Evolutionary conservation across 2,888 invertebrate species (phyloP), one percentile per base, ranked within the genome.

Genomic region (Heterodera filipjevi): DNA sequence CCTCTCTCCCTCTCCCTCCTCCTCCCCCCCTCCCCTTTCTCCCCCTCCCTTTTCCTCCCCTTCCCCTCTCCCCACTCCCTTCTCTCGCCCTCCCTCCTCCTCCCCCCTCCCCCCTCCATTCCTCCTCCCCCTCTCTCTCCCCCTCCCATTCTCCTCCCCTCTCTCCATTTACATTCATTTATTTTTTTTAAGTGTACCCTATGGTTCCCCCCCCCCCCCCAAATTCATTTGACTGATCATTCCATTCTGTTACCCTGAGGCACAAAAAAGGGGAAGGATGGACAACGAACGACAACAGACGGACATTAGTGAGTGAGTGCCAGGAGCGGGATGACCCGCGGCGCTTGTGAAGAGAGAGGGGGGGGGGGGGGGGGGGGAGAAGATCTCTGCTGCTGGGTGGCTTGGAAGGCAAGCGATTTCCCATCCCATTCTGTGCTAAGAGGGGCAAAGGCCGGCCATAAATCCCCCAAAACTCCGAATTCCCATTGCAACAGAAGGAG

Each of bases 251-350:
- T n/a, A 8, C 27, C 59, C 59, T 2, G 59, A 27, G 59, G 59
- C 59, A 59, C 59, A 59, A 59, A 59, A 59, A 59, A n/a, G n/a
- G 68, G n/a, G n/a, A n/a, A 68, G 2, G 19, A 27, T 33, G 35
- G 16, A 33, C 3, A 16, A 27, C 68, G 22, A 33, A 68, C 32
- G 30, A 33, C 68, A 68, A 22, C 33, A 35, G 35, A 68, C 68
- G 33, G 68, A 68, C 68, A 27, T 59, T 8, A 27, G 22, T 66
- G 33, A 30, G 68, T 33, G 68, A 68, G 68, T 68, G 68, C 68
- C 68, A 68, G 68, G 68, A 68, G 68, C 68, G 14, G 68, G 68
- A 68, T 68, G 68, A 68, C 68, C 68, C 68, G 2, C 27, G 27
- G n/a, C n/a, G n/a, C n/a, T n/a, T n/a, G n/a, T n/a, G n/a, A n/a